Percentiles rank a stretch among this genome's conserved stretches.
These are phyloP conservation scores for Eupithecia subumbrata DNA, from an alignment of 2,888 invertebrate species.

Conservation along the genomic window DNA sequence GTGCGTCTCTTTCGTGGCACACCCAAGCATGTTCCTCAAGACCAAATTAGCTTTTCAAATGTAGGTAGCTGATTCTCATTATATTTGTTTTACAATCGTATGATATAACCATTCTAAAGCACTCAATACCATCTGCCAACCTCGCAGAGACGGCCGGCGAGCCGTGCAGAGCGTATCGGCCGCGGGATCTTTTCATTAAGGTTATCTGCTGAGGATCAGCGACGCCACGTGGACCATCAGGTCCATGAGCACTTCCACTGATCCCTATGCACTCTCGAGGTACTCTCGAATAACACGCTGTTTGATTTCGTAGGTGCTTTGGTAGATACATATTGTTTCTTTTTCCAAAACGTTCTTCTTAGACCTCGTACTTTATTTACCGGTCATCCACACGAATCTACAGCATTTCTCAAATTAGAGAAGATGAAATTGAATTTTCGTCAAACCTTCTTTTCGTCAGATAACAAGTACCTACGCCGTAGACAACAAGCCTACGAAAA, in stretches of 20 bases:
- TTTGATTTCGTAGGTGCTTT: not conserved
- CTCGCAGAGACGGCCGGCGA: constrained; percentile 18
- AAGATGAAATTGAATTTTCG: not conserved
- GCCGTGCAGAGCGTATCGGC: constrained; percentile 52
- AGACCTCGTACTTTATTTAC: not conserved
- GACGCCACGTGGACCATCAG: constrained; percentile 64
- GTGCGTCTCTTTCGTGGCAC: not conserved
- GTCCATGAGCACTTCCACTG: not conserved
- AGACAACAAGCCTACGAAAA: not conserved
- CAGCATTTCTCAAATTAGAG: not conserved
- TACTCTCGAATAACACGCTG: not conserved
- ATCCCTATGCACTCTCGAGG: not conserved
- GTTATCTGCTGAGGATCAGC: constrained; percentile 67
- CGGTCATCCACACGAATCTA: not conserved
- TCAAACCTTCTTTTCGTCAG: not conserved
- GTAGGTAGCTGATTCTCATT: not conserved
- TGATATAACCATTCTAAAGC: constrained; percentile 1
- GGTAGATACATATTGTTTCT: not conserved
- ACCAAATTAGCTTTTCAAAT: not conserved
- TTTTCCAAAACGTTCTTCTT: not conserved
- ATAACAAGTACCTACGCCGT: not conserved
- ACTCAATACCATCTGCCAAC: constrained; percentile 23
- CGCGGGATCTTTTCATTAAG: constrained; percentile 80
- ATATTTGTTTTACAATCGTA: not conserved
- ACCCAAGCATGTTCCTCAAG: not conserved